Percentiles rank a stretch among this genome's conserved stretches.
Conservation (phyloP, 2,113 vertebrate genomes). For the Scophthalmus maximus region DNA sequence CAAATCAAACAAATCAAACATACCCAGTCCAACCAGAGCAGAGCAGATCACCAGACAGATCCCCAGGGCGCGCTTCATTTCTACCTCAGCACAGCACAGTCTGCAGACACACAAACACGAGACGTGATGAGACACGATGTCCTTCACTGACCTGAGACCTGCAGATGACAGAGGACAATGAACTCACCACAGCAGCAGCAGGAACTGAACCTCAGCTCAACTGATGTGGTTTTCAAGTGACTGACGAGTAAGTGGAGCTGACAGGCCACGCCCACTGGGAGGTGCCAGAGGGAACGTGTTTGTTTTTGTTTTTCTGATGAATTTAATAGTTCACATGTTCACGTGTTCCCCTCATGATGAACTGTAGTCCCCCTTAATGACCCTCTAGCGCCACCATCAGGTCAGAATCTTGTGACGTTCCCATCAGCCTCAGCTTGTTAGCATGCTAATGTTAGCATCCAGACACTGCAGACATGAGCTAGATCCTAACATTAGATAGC, state of each 20-base stretch:
- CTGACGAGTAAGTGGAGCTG: not conserved
- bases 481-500: not conserved
- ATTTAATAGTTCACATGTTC: too few relatives aligned
- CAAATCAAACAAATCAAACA: slow-evolving; percentile 11
- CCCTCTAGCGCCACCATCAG: not conserved
- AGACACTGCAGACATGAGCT: not conserved
- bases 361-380: too few relatives aligned
- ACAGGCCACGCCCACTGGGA: slow-evolving; percentile 31
- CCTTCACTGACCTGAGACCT: not conserved
- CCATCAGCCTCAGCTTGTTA: not conserved
- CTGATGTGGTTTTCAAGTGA: not conserved
- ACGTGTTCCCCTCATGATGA: too few relatives aligned
- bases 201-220: not conserved
- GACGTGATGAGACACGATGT: too few relatives aligned
- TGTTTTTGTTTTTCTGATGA: too few relatives aligned
- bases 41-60: slow-evolving; percentile 60
- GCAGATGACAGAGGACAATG: not conserved
- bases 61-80: slow-evolving; percentile 65
- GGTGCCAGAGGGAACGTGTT: slow-evolving; percentile 9
- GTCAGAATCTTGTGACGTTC: not conserved
- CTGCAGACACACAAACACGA: too few relatives aligned
- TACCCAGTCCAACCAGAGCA: slow-evolving; percentile 61
- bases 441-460: not conserved
- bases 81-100: slow-evolving; percentile 30
- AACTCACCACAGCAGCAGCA: slow-evolving; percentile 43